Base-by-base conservation (phyloP, 2,888 invertebrate species). In the Physocephala rufipes region DNA sequence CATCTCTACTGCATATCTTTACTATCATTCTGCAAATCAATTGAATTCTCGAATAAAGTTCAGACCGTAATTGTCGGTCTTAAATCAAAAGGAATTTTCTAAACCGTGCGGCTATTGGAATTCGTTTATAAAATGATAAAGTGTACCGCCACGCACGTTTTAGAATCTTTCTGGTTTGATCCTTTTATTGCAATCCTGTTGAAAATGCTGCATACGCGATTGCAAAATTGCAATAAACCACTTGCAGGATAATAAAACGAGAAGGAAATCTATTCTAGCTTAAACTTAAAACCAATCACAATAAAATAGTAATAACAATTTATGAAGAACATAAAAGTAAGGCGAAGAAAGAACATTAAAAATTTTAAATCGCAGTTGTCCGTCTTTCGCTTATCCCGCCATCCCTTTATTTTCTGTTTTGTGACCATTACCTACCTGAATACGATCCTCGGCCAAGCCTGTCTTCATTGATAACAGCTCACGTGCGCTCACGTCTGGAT, bases 401-500 rank as follows among this genome's bases (percentile, higher is more conserved):
- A 55, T 26, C 45, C 49, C 2, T 15, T 26, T 26, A 58, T 26
- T 16, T n/a, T n/a, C n/a, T n/a, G n/a, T n/a, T n/a, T n/a, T n/a
- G n/a, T n/a, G n/a, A n/a, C n/a, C 28, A 9, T 16, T 49, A 87
- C 91, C 90, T 79, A 95, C 95, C 92, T 96, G 96, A 90, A 96
- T 96, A 86, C 96, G 90, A 87, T 96, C 95, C 85, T 95, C 95
- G 51, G 95, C 95, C 66, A 96, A 90, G 86, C 95, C 96, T 59
- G 95, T 95, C 87, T 95, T 95, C 81, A 95, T 90, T 73, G 95
- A 95, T 79, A 96, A 90, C 93, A 95, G 94, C 87, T 96, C 95
- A 71, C 99, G 88, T 69, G 98, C 97, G 87, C 97, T 97, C 77
- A 99, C 98, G 88, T 99, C 99, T 9, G 99, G 99, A 88, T 99